Conservation (phyloP, 2,113 vertebrate genomes). For the Sorex araneus region DNA sequence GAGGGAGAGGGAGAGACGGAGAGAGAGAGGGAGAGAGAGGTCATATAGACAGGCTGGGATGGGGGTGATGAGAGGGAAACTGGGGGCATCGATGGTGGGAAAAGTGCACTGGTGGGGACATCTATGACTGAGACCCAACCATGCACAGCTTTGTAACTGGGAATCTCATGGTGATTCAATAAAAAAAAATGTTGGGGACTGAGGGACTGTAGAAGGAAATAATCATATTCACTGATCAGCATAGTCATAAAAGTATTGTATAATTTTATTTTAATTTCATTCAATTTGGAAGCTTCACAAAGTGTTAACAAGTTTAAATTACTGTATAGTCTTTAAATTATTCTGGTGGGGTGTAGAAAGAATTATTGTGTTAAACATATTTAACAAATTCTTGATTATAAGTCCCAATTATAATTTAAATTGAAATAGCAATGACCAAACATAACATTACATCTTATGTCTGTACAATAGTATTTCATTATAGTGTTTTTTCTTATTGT, state of each 20-base stretch:
- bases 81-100: too few relatives aligned
- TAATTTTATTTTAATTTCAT: slow-evolving; percentile 50
- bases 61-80: too few relatives aligned
- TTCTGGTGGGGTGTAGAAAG: neutral
- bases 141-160: neutral
- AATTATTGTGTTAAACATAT: slow-evolving; percentile 8
- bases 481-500: neutral
- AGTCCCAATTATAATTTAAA: slow-evolving; percentile 19
- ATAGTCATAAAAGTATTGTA: neutral
- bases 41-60: too few relatives aligned
- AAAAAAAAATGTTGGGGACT: neutral
- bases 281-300: slow-evolving; percentile 26
- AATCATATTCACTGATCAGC: neutral
- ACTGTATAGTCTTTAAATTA: neutral
- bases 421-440: neutral
- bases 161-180: too few relatives aligned
- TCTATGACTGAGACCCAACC: neutral
- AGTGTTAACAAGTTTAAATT: slow-evolving; percentile 15
- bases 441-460: neutral
- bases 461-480: slow-evolving; percentile 36
- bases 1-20: too few relatives aligned
- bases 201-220: neutral
- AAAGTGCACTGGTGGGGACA: too few relatives aligned
- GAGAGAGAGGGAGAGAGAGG: too few relatives aligned
- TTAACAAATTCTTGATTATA: neutral